Percentiles rank a stretch among this genome's conserved stretches.
phyloP scores from a whole-genome alignment of 2,888 invertebrate genomes.

The Nematopogon swammerdamellus region DNA sequence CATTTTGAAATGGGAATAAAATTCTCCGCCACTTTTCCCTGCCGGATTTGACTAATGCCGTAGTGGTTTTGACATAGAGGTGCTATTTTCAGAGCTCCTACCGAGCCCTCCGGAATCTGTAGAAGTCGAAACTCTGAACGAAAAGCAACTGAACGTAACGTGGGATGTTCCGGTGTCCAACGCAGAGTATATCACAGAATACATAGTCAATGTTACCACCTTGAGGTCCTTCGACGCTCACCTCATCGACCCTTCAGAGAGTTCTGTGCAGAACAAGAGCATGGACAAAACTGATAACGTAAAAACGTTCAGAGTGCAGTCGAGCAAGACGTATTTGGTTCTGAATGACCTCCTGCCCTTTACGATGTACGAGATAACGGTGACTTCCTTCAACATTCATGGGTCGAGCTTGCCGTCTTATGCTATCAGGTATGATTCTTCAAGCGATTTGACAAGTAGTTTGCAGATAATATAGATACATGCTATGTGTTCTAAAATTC shows the following conservation, averaged over 20 bases:
- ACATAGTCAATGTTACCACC: constrained; percentile 69
- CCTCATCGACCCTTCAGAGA: constrained; percentile 45
- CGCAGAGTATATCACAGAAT: constrained; percentile 62
- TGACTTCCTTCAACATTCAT: constrained; percentile 69
- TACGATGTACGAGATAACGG: constrained; percentile 80
- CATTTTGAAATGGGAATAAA: too few relatives aligned
- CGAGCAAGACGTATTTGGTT: constrained; percentile 55
- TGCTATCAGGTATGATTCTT: constrained; percentile 54
- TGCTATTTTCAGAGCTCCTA: constrained; percentile 59
- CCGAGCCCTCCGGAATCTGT: constrained; percentile 73
- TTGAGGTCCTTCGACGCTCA: constrained; percentile 66
- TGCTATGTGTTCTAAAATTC: too few relatives aligned
- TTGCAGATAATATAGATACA: too few relatives aligned
- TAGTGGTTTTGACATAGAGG: too few relatives aligned
- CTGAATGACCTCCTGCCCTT: constrained; percentile 67
- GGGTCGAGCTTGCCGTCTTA: constrained; percentile 77
- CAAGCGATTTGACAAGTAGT: too few relatives aligned
- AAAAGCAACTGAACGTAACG: constrained; percentile 67
- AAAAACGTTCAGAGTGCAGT: constrained; percentile 51
- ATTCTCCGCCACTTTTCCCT: too few relatives aligned
- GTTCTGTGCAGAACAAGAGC: constrained; percentile 23
- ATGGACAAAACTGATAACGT: constrained; percentile 24
- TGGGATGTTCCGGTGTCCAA: constrained; percentile 68
- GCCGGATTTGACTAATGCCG: too few relatives aligned
- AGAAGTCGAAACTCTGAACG: constrained; percentile 68